A percentile compares a stretch with the other conserved stretches of the same genome.
Conservation (phyloP, 2,113 vertebrate genomes). For the Seriola rivoliana region DNA sequence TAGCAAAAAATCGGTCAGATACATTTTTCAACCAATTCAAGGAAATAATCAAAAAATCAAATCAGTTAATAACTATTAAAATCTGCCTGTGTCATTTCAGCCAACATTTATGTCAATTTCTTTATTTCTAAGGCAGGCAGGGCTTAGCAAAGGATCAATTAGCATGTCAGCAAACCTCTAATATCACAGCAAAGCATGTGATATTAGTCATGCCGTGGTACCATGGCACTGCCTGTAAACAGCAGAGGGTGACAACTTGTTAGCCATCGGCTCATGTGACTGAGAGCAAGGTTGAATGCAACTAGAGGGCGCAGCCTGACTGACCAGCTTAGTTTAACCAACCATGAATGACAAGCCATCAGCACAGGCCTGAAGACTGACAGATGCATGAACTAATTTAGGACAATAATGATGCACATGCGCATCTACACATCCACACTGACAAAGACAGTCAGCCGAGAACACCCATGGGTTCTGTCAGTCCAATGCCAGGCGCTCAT, state of each 20-base stretch:
- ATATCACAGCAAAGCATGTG: slow-evolving; percentile 11
- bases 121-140: not conserved
- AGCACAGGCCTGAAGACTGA: slow-evolving; percentile 67
- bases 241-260: slow-evolving; percentile 59
- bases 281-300: slow-evolving; percentile 48
- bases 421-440: slow-evolving; percentile 32
- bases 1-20: not conserved
- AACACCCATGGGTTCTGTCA: slow-evolving; percentile 58
- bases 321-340: slow-evolving; percentile 65
- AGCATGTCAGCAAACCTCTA: slow-evolving; percentile 2
- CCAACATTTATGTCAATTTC: not conserved
- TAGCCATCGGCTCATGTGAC: slow-evolving; percentile 33
- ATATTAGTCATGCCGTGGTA: slow-evolving; percentile 11
- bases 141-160: not conserved
- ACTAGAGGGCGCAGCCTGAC: slow-evolving; percentile 49
- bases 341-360: slow-evolving; percentile 70
- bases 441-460: slow-evolving; percentile 42
- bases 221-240: not conserved
- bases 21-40: not conserved
- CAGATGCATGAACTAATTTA: slow-evolving; percentile 69
- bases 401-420: slow-evolving; percentile 55
- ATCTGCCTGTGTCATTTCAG: not conserved
- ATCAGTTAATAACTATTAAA: not conserved
- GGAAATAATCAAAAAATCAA: not conserved
- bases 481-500: slow-evolving; percentile 67